Conservation (phyloP, 1,140 invertebrate genomes). For the Idris sp. region DNA sequence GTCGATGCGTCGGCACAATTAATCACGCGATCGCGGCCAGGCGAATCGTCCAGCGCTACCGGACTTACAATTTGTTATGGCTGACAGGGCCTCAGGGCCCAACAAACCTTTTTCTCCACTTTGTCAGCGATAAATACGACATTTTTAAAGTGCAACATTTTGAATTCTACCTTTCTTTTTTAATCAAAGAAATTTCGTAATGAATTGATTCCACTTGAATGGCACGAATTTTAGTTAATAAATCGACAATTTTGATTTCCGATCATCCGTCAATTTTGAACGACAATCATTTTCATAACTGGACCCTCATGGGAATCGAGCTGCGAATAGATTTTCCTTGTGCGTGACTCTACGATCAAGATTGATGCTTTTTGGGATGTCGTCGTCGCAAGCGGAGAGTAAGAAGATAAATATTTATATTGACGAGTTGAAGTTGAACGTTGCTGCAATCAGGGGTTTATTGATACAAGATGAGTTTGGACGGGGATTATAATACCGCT, state of each 20-base stretch:
- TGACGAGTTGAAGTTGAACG: conserved; percentile 69
- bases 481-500: conserved; percentile 26
- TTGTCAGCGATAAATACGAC: conserved; percentile 61
- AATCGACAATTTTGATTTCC: conserved; percentile 15
- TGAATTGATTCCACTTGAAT: conserved; percentile 33
- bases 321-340: conserved; percentile 66
- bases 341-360: conserved; percentile 64
- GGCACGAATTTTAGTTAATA: too few species aligned
- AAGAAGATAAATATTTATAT: conserved; percentile 74
- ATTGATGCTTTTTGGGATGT: conserved; percentile 72
- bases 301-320: conserved; percentile 38
- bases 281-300: conserved; percentile 72
- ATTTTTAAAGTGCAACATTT: conserved; percentile 37
- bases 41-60: conserved; percentile 68
- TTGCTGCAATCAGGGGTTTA: conserved; percentile 68
- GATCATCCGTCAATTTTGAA: conserved; percentile 13
- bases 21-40: conserved; percentile 71
- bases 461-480: conserved; percentile 60
- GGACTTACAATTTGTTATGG: conserved; percentile 76
- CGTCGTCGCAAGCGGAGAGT: too few species aligned
- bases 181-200: conserved; percentile 31
- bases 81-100: conserved; percentile 68
- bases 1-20: conserved; percentile 71
- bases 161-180: conserved; percentile 5
- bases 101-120: conserved; percentile 62